A percentile compares a stretch with the other conserved stretches of the same genome.
Conservation (phyloP, 2,113 vertebrate genomes). For the Morone chrysops region DNA sequence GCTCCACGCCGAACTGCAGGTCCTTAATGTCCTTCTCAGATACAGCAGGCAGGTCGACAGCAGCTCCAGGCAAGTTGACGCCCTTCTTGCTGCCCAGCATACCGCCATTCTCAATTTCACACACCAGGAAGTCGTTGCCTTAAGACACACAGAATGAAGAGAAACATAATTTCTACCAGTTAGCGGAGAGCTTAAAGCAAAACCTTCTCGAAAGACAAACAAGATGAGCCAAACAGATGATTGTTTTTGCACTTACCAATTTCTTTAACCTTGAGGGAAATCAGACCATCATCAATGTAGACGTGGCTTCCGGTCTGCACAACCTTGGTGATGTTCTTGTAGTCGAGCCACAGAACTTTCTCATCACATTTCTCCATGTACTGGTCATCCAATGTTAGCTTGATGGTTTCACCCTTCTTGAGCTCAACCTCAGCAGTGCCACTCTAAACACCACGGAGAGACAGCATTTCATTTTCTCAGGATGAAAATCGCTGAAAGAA, state of each 20-base stretch:
- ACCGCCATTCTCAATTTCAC: slow-evolving; percentile 93
- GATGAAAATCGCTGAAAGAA: not conserved
- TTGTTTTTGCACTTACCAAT: slow-evolving; percentile 84
- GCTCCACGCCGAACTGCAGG: slow-evolving; percentile 94
- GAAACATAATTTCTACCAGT: not conserved
- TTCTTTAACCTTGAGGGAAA: slow-evolving; percentile 92
- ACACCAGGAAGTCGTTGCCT: slow-evolving; percentile 89
- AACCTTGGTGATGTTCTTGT: slow-evolving; percentile 96
- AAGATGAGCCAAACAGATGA: not conserved
- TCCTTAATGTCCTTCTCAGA: slow-evolving; percentile 96
- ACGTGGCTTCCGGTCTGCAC: slow-evolving; percentile 89
- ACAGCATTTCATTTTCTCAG: not conserved
- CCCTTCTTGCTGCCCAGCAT: slow-evolving; percentile 97
- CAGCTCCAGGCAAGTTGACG: slow-evolving; percentile 94
- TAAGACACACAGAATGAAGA: slow-evolving; percentile 2
- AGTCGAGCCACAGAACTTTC: slow-evolving; percentile 94
- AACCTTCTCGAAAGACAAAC: not conserved
- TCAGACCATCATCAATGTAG: slow-evolving; percentile 95
- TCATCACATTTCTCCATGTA: slow-evolving; percentile 95
- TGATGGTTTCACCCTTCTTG: slow-evolving; percentile 90
- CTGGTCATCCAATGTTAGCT: slow-evolving; percentile 91
- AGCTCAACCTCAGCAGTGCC: slow-evolving; percentile 97
- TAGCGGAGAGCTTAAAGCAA: not conserved
- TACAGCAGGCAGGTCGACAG: slow-evolving; percentile 93
- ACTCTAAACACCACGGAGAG: slow-evolving; percentile 81